Evolutionary conservation across 2,797 vertebrate genomes (phyloP).

Genomic region (Sus cebifrons): DNA sequence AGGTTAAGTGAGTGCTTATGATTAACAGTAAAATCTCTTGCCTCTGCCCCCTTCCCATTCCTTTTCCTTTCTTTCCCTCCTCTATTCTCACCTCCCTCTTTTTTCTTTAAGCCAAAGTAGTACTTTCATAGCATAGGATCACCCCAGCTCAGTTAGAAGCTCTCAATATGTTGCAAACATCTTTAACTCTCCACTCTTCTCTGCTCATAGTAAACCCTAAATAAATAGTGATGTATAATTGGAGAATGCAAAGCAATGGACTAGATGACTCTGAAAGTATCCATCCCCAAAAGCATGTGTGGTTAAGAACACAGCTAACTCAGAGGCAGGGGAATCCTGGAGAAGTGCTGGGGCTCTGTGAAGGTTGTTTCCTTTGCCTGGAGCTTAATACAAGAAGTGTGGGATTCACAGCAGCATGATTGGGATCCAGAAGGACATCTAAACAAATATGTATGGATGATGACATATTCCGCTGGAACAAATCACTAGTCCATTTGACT

Average conservation of each 20-base stretch:
- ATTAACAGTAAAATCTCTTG: neutral
- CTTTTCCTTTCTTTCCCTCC: neutral
- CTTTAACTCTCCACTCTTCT: neutral
- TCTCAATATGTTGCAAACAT: neutral
- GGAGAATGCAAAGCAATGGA: neutral
- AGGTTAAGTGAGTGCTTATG: neutral
- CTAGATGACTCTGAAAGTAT: neutral
- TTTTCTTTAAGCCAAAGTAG: neutral
- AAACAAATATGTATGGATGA: neutral
- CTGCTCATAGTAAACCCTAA: neutral
- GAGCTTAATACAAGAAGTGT: neutral
- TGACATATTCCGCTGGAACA: conserved; percentile 17
- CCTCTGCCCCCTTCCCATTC: neutral
- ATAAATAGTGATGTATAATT: neutral
- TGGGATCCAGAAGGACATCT: conserved; percentile 1
- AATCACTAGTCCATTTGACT: conserved; percentile 49
- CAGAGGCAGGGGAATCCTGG: neutral
- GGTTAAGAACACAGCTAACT: neutral
- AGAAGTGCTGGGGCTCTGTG: neutral
- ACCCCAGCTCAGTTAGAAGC: neutral
- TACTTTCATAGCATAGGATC: neutral
- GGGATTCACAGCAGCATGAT: neutral
- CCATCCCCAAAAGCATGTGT: neutral
- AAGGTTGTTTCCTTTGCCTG: neutral
- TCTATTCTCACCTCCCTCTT: neutral